phyloP scores from a whole-genome alignment of 2,888 invertebrate genomes.

The Clepsis dumicolana region DNA sequence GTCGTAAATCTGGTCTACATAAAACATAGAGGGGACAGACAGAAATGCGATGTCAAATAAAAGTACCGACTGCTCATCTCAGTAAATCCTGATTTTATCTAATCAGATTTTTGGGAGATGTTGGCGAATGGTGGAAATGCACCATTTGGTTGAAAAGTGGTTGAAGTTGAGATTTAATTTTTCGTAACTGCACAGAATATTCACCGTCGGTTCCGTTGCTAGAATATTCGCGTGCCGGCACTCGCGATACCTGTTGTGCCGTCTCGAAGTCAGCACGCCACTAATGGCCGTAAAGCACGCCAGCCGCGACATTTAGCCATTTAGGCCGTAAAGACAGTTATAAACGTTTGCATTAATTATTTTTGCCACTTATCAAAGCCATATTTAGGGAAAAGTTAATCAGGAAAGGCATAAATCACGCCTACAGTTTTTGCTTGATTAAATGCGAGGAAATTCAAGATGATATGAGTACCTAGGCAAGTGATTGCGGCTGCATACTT shows the following conservation, averaged over 20 bases:
- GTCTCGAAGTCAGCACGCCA: conserved; percentile 28
- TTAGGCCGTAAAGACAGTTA: conserved; percentile 17
- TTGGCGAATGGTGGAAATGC: too few species aligned
- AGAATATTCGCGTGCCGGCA: conserved; percentile 28
- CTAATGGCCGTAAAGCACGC: conserved; percentile 26
- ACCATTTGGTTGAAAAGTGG: too few species aligned
- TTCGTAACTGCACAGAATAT: conserved; percentile 9
- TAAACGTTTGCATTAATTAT: conserved; percentile 32
- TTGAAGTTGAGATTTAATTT: not conserved
- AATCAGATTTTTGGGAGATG: too few species aligned
- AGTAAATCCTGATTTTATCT: too few species aligned
- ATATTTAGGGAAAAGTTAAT: not conserved
- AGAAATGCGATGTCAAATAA: too few species aligned
- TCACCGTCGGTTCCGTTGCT: not conserved
- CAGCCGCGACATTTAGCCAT: conserved; percentile 34
- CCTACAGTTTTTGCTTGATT: not conserved
- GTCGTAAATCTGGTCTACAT: too few species aligned
- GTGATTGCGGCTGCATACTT: too few species aligned
- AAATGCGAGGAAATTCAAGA: too few species aligned
- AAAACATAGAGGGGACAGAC: too few species aligned
- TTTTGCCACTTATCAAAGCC: conserved; percentile 20
- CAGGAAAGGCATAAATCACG: not conserved
- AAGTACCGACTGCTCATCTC: too few species aligned
- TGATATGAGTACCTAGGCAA: too few species aligned
- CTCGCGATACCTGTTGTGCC: conserved; percentile 35